Percentiles rank a stretch among this genome's conserved stretches.
Evolutionary conservation across 2,888 invertebrate species (phyloP).

Genomic region (Nymphalis urticae): DNA sequence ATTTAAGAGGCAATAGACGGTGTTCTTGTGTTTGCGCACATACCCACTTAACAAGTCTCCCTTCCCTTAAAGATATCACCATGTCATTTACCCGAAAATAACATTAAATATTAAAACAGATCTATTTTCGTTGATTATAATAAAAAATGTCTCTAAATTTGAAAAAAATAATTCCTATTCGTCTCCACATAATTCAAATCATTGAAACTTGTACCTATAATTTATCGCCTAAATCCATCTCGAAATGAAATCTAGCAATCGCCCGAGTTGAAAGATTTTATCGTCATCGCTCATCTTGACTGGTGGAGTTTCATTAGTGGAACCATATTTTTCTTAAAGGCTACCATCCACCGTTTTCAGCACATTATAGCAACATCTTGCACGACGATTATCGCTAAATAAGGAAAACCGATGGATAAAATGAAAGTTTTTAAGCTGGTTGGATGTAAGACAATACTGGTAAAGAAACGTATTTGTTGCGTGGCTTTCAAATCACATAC

Average conservation of each 20-base stretch:
- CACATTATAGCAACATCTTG: conserved; percentile 6
- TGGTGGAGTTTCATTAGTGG: conserved; percentile 51
- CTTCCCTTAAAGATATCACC: no score
- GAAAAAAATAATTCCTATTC: conserved; percentile 2
- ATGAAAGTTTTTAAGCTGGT: no score
- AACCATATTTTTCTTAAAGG: conserved; percentile 41
- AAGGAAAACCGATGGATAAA: no score
- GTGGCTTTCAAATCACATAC: background rate
- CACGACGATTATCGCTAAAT: no score
- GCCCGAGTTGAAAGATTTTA: conserved; percentile 33
- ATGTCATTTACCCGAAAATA: no score
- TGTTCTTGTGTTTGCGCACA: no score
- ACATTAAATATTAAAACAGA: no score
- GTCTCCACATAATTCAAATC: conserved; percentile 7
- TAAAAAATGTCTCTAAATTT: no score
- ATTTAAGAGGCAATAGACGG: no score
- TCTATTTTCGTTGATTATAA: no score
- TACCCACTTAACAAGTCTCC: no score
- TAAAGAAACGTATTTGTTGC: background rate
- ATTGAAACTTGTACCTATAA: conserved; percentile 24
- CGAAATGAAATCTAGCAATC: conserved; percentile 27
- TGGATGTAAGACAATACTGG: no score
- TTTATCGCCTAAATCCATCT: conserved; percentile 35
- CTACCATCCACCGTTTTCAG: background rate
- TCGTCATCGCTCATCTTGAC: conserved; percentile 43